Evolutionary conservation across 2,113 vertebrate species (phyloP), one percentile per base, ranked within the genome.

Genomic region (Pterophyllum scalare): DNA sequence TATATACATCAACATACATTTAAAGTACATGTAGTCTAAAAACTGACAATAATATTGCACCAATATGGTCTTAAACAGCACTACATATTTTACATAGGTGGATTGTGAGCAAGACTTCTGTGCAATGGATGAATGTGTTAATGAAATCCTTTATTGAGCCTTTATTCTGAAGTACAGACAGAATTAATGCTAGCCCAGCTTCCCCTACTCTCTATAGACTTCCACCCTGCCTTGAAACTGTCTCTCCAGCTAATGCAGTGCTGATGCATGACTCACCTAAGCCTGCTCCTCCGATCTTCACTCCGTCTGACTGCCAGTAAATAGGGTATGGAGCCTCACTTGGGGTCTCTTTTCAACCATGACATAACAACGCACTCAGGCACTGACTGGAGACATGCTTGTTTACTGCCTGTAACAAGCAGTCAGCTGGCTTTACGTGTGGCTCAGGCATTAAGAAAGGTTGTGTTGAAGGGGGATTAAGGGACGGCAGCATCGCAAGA

Each of bases 231-330:
- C 61, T 84, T 84, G 67, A 88, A 82, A 82, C 79, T 31, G 80
- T 89, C 75, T 79, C 83, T 57, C 56, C 72, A n/a, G 72, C 86
- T 75, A 78, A 91, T 54, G 87, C 86, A 75, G 72, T 46, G 33
- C 78, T 77, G 72, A 87, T 79, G 87, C 72, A 80, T 88, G 90
- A 93, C 87, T 90, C 91, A 87, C 90, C 82, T 43, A 52, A 88
- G 65, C 79, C 81, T 2, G 67, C 81, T 88, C 70, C 81, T 80
- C 5, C 28, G 5, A 80, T 84, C 83, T 77, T 81, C 87, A 75
- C 77, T 57, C 81, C 74, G 80, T 75, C 81, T 86, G 60, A 35
- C 75, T 89, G 87, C 59, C 33, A 24, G 35, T 65, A 83, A 87
- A 82, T 87, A 75, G 76, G 90, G 87, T 86, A 81, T 62, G 62